These are phyloP conservation scores for Pristionchus exspectatus DNA, from an alignment of 2,888 invertebrate species.

Conservation along the genomic window DNA sequence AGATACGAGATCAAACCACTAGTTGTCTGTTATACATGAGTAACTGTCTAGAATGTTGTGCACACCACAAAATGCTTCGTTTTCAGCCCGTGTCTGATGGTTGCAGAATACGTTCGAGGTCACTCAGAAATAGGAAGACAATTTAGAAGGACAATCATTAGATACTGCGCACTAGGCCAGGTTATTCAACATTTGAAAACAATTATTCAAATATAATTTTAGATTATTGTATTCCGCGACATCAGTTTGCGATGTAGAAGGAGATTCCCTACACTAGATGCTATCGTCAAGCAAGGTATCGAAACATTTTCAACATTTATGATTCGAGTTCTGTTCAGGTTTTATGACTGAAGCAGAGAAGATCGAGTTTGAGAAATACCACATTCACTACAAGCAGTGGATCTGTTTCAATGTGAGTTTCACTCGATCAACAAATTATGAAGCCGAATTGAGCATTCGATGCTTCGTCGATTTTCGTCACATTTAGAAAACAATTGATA, in stretches of 20 bases:
- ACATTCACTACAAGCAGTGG: conserved; percentile 49
- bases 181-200: not conserved
- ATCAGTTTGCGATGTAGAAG: conserved; percentile 35
- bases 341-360: conserved; percentile 48
- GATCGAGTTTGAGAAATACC: conserved; percentile 37
- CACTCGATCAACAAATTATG: too few species aligned
- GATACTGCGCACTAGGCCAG: conserved; percentile 43
- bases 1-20: not conserved
- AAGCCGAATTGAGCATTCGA: not conserved
- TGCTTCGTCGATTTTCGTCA: not conserved
- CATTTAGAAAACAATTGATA: not conserved
- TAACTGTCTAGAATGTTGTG: not conserved
- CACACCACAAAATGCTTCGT: too few species aligned
- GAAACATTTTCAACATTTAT: not conserved
- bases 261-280: conserved; percentile 48
- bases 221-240: conserved; percentile 53
- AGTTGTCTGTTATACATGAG: not conserved
- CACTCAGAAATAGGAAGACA: conserved; percentile 14
- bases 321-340: not conserved
- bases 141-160: conserved; percentile 47
- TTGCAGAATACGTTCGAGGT: conserved; percentile 50
- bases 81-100: conserved; percentile 42
- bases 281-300: conserved; percentile 39
- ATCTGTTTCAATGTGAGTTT: conserved; percentile 50
- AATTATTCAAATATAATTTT: not conserved